These are phyloP conservation scores for Euzophera pinguis DNA, from an alignment of 2,888 invertebrate genomes.

Conservation along the genomic window DNA sequence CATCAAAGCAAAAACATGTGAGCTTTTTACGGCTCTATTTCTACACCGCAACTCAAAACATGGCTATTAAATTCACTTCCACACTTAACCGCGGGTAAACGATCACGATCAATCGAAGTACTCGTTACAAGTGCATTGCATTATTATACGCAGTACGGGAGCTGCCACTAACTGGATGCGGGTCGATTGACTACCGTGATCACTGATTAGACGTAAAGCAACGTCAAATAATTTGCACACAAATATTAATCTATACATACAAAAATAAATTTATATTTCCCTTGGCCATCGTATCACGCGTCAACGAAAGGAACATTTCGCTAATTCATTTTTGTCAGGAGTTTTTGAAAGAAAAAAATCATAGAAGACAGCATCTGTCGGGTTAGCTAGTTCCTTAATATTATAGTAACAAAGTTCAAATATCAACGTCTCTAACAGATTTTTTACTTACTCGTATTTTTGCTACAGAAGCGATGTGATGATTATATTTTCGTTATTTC, in stretches of 20 bases:
- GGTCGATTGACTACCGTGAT: conserved; percentile 4
- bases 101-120: conserved; percentile 4
- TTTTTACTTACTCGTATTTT: neutral
- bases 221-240: no score
- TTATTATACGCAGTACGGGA: conserved; percentile 20
- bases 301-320: no score
- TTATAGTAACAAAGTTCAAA: neutral
- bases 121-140: conserved; percentile 3
- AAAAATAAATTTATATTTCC: no score
- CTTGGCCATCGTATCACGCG: no score
- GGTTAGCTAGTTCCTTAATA: no score
- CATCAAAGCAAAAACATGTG: neutral
- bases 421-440: neutral
- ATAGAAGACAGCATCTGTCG: no score
- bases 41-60: conserved; percentile 1
- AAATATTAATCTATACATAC: no score
- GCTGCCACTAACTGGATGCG: conserved; percentile 22
- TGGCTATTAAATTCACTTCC: conserved; percentile 5
- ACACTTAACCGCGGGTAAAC: conserved; percentile 4
- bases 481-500: no score
- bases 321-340: no score
- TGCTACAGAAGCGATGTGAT: no score
- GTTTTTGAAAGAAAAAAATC: no score
- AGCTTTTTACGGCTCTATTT: neutral
- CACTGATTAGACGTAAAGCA: no score